A percentile compares a stretch with the other conserved stretches of the same genome.
Conservation (phyloP, 2,113 vertebrate genomes). For the Diadophis punctatus region DNA sequence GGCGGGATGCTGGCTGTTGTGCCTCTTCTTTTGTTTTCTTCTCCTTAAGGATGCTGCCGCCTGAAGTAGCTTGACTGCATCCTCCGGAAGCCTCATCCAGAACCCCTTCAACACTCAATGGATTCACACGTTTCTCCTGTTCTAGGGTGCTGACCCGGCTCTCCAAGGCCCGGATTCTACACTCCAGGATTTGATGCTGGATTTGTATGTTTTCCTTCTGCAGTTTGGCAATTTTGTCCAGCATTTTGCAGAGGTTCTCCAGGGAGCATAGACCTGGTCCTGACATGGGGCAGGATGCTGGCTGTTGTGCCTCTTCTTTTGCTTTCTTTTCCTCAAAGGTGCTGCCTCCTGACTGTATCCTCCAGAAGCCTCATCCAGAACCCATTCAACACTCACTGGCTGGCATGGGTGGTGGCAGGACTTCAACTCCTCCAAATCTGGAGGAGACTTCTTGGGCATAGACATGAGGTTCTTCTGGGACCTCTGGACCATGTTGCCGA, state of each 20-base stretch:
- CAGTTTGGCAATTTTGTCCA: slow-evolving; percentile 78
- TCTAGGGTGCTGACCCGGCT: slow-evolving; percentile 25
- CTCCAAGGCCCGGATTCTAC: slow-evolving; percentile 26
- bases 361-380: neutral
- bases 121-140: slow-evolving; percentile 21
- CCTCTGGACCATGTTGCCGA: slow-evolving; percentile 52
- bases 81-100: neutral
- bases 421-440: neutral
- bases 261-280: slow-evolving; percentile 84
- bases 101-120: accelerated
- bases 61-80: neutral
- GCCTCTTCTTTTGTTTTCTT: neutral
- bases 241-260: slow-evolving; percentile 82
- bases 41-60: neutral
- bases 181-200: slow-evolving; percentile 47
- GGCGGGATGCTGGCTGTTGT: neutral
- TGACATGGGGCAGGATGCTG: neutral
- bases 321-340: neutral
- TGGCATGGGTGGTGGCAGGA: neutral
- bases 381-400: too few relatives aligned
- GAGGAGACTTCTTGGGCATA: accelerated
- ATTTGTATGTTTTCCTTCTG: slow-evolving; percentile 68
- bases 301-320: neutral
- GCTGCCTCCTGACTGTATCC: neutral
- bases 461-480: slow-evolving; percentile 32